Base-by-base conservation (phyloP, 2,797 vertebrate genomes). In the Leptoclinus maculatus region DNA sequence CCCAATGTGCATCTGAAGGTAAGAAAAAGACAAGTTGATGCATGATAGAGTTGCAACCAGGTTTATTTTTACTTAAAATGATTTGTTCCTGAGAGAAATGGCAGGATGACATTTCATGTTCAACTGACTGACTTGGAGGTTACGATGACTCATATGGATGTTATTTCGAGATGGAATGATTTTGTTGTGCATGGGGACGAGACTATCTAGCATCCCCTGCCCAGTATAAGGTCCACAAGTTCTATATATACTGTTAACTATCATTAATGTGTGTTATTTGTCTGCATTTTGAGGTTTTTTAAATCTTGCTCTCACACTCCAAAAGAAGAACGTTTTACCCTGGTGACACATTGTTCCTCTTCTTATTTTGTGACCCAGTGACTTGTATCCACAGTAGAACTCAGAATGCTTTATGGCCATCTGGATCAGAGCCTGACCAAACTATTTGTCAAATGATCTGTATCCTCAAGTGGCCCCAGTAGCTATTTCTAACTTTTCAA, bases 401-500 rank as follows among this genome's bases (percentile, higher is more conserved):
- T 43, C 14, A 25, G 34, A 57, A 25, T 69, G 65, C 51, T 72
- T 80, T 62, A 73, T 73, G 66, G 16, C 45, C 14, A n/a, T 56
- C 78, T 78, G 80, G 49, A 82, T 79, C 66, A 1, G 9, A 69
- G 76, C 54, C 56, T 34, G 45, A 64, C 74, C 69, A 62, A 69
- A 76, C 45, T 21, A 34, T 54, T 80, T 80, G 71, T 68, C 70
- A 82, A 88, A 76, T 67, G 67, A n/a, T 65, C 56, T 11, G 56
- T 73, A 57, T 86, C 81, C 79, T 71, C 67, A 63, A 79, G 76
- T 70, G 79, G 80, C 75, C 84, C 60, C 66, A 51, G 74, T 62
- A 66, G 82, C 81, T 84, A 73, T 85, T 85, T 89, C 69, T 71
- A 78, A 87, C 77, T 90, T 88, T 83, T 53, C 53, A 16, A 27